These are phyloP conservation scores for Macaria liturata DNA, from an alignment of 2,888 invertebrate genomes.

Conservation along the genomic window DNA sequence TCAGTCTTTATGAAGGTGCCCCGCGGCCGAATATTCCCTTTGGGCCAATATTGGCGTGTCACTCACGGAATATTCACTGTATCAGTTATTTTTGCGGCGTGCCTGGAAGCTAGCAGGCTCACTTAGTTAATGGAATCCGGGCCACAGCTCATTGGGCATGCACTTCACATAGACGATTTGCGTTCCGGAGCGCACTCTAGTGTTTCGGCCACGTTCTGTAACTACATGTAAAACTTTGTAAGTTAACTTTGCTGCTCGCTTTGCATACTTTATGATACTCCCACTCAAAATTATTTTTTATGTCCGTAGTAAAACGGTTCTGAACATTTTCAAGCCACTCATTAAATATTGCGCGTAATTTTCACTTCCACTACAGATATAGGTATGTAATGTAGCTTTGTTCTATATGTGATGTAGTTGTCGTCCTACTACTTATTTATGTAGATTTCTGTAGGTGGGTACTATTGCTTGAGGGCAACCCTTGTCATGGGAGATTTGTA, in stretches of 20 bases:
- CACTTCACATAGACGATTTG: constrained; percentile 36
- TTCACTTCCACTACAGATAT: too few relatives aligned
- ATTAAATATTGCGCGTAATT: too few relatives aligned
- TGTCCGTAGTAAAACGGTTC: neutral
- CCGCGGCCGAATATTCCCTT: constrained; percentile 51
- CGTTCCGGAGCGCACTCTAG: constrained; percentile 37
- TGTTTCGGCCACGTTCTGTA: constrained; percentile 34
- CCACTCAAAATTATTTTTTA: constrained; percentile 1
- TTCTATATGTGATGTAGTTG: constrained; percentile 4
- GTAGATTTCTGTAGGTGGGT: constrained; percentile 44
- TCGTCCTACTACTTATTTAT: constrained; percentile 37
- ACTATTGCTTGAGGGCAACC: constrained; percentile 59
- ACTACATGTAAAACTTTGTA: constrained; percentile 27
- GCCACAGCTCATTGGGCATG: constrained; percentile 35
- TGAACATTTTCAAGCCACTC: too few relatives aligned
- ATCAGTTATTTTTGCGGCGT: constrained; percentile 22
- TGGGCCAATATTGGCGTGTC: constrained; percentile 38
- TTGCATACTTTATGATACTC: constrained; percentile 22
- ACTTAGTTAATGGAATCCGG: constrained; percentile 28
- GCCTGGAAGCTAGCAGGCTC: constrained; percentile 6
- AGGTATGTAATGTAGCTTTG: constrained; percentile 8
- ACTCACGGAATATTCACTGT: constrained; percentile 33
- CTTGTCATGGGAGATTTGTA: constrained; percentile 73
- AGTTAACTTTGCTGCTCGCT: constrained; percentile 21
- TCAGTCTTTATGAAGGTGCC: constrained; percentile 53